Evolutionary conservation across 2,113 vertebrate genomes (phyloP), one percentile per base, ranked within the genome.

Genomic region (Strigops habroptila): DNA sequence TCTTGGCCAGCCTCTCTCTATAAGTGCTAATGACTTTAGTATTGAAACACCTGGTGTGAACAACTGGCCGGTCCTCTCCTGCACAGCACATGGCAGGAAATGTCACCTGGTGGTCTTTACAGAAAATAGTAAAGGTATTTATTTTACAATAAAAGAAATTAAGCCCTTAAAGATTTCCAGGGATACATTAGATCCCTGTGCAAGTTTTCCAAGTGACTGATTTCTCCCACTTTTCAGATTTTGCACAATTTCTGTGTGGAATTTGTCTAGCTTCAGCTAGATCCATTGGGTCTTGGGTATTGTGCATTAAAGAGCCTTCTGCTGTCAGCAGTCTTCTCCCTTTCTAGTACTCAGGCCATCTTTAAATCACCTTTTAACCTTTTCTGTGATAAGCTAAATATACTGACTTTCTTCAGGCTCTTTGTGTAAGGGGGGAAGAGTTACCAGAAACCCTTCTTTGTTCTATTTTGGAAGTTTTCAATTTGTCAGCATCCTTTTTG

Each of bases 161-260:
- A 41, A 39, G 1, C 3, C 6, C 7, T 37, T 69, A 3, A 62
- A 53, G 41, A 10, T 65, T 73, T 90, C 27, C 53, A 65, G 28
- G 44, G 28, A 53, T 49, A 12, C 0, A 0, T 5, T 62, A 28
- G 30, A 57, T 62, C n/a, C 22, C 31, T 28, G 2, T 52, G n/a
- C 37, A 77, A 35, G 9, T 46, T 70, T 82, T 86, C 77, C 30
- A 53, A 60, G 60, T 63, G 35, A 28, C 22, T 60, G 35, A n/a
- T 90, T 94, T 69, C 12, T 88, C 31, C 8, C 1, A 0, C 19
- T 91, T 82, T 37, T 86, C 63, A 88, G 25, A 33, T 86, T 85
- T 86, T 86, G 12, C 27, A 2, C 7, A 39, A 1, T 35, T 75
- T 46, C 65, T 37, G 1, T 28, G 67, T 73, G 57, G 13, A n/a